These are phyloP conservation scores for Scarus forsteni DNA, from an alignment of 2,797 vertebrate genomes.

Conservation along the genomic window DNA sequence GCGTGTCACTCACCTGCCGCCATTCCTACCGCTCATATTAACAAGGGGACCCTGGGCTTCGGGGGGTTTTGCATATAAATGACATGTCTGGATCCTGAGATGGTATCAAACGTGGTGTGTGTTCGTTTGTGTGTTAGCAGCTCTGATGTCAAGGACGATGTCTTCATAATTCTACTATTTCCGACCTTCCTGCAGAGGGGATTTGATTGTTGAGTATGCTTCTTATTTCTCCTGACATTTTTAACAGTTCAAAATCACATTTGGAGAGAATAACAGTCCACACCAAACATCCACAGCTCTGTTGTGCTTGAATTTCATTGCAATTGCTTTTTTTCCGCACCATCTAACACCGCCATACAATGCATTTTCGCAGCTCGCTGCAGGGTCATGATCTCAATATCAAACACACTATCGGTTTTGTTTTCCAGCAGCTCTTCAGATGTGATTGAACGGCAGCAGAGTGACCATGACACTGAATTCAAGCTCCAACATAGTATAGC, in stretches of 20 bases:
- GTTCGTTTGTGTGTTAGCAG: slow-evolving; percentile 27
- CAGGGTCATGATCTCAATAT: slow-evolving; percentile 66
- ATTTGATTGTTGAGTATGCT: slow-evolving; percentile 21
- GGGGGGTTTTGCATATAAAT: slow-evolving; percentile 83
- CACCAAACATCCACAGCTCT: slow-evolving; percentile 36
- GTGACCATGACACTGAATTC: slow-evolving; percentile 35
- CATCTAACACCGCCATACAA: slow-evolving; percentile 35
- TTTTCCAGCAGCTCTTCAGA: slow-evolving; percentile 37
- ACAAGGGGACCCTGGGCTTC: slow-evolving; percentile 69
- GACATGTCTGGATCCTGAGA: slow-evolving; percentile 67
- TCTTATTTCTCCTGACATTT: slow-evolving; percentile 57
- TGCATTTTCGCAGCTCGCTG: slow-evolving; percentile 35
- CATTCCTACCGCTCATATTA: slow-evolving; percentile 66
- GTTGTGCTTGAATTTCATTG: slow-evolving; percentile 21
- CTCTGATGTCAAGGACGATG: slow-evolving; percentile 68
- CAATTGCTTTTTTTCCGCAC: slow-evolving; percentile 56
- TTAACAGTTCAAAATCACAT: slow-evolving; percentile 65
- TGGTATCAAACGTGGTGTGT: slow-evolving; percentile 59
- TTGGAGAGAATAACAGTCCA: slow-evolving; percentile 44
- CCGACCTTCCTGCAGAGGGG: not conserved
- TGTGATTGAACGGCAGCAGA: slow-evolving; percentile 21
- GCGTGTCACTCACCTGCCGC: slow-evolving; percentile 71
- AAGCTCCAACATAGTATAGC: slow-evolving; percentile 20
- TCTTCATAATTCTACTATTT: slow-evolving; percentile 53
- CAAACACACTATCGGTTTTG: slow-evolving; percentile 45